Percentiles rank a stretch among this genome's conserved stretches.
These are phyloP conservation scores for Manacus vitellinus DNA, from an alignment of 2,113 vertebrate species.

Conservation along the genomic window DNA sequence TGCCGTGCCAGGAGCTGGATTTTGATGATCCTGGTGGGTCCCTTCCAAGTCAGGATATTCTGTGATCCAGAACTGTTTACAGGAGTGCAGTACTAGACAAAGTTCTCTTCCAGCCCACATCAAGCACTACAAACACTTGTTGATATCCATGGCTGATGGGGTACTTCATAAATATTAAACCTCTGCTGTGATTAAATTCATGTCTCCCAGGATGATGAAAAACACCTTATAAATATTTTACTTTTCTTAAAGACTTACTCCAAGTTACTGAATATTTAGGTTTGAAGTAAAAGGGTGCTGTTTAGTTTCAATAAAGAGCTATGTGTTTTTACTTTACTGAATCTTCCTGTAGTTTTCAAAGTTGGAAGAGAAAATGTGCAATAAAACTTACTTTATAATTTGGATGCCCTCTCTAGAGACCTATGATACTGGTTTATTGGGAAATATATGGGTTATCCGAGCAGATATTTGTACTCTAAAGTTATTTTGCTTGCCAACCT, in stretches of 20 bases:
- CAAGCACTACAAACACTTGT: conserved; percentile 8
- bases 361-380: not conserved
- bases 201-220: not conserved
- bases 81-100: not conserved
- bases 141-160: not conserved
- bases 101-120: not conserved
- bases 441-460: not conserved
- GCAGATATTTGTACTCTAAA: not conserved
- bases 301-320: not conserved
- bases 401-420: not conserved
- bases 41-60: not conserved
- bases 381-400: not conserved
- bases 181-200: conserved; percentile 3
- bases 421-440: not conserved
- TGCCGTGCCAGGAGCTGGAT: too few species aligned
- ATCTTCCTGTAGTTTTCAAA: not conserved
- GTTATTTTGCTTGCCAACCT: not conserved
- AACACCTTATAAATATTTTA: conserved; percentile 41
- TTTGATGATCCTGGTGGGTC: not conserved
- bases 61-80: not conserved
- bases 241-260: not conserved
- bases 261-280: not conserved
- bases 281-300: not conserved
- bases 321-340: not conserved
- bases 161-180: conserved; percentile 26